Evolutionary conservation across 2,797 vertebrate genomes (phyloP), one percentile per base, ranked within the genome.

Genomic region (Neoniphon sammara): DNA sequence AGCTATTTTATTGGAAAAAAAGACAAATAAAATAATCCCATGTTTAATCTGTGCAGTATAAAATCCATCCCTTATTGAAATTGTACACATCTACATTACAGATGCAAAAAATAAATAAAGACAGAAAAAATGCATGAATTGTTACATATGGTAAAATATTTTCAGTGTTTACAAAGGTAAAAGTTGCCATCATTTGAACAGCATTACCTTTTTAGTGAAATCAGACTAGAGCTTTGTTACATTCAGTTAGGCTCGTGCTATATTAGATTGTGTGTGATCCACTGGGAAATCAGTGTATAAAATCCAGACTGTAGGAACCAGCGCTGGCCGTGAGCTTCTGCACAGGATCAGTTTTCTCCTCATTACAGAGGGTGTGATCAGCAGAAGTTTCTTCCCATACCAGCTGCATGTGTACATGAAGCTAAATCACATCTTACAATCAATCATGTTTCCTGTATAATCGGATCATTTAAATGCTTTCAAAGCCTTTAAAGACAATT

Each of bases 31-130:
- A 79, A 60, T 4, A 64, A 60, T n/a, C 18, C 42, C 44, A 15
- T 1, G 8, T 66, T 77, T 52, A 17, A 52, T 73, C 58, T 68
- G 42, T 72, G 6, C 15, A 66, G 23, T 85, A 77, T 52, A 65
- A 85, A 73, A 72, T 56, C 7, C 18, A 56, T 54, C 49, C 25
- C 54, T 82, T 64, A 75, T 55, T 53, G 27, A 83, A 2, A 11
- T 61, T 55, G 1, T 36, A 39, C 8, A 66, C 42, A 47, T 57
- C 17, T 23, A 23, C 31, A 77, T 52, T 42, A 46, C 9, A 58
- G 66, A 21, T 15, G 23, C n/a, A 60, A 53, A 27, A 27, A 27
- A 27, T 27, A 63, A 27, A 27, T 27, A 27, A 27, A 27, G 25
- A 4, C 2, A 27, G 7, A 63, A 18, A 57, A 17, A 63, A 18